phyloP scores from a whole-genome alignment of 2,888 invertebrate species.

The Auanema freiburgensis region DNA sequence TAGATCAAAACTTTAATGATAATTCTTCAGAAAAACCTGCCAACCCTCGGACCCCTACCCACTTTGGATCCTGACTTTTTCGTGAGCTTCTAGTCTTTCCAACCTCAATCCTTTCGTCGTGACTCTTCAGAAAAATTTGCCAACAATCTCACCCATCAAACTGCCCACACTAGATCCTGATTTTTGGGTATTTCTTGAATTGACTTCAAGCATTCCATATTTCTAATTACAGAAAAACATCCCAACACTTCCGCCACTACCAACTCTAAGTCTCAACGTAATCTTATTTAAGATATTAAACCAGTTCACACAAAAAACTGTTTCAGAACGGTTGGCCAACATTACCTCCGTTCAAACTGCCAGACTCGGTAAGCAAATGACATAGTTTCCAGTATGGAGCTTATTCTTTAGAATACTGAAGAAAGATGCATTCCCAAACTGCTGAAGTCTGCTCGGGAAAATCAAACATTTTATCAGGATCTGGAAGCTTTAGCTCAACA shows the following conservation, averaged over 20 bases:
- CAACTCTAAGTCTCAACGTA: not conserved
- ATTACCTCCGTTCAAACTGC: not conserved
- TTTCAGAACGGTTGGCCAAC: not conserved
- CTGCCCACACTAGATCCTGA: not conserved
- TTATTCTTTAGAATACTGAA: not conserved
- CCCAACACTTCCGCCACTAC: not conserved
- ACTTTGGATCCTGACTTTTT: not conserved
- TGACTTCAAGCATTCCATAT: not conserved
- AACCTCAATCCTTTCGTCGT: no score
- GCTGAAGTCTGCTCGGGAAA: not conserved
- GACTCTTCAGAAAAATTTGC: constrained; percentile 1
- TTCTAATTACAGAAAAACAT: not conserved
- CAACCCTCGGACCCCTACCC: not conserved
- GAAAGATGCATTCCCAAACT: not conserved
- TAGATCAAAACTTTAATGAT: no score
- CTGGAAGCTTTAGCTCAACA: not conserved
- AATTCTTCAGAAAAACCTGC: not conserved
- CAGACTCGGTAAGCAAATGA: not conserved
- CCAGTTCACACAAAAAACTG: not conserved
- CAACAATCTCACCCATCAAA: not conserved
- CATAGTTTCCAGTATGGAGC: not conserved
- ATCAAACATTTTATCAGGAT: not conserved
- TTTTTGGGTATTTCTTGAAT: not conserved
- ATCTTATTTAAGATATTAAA: no score
- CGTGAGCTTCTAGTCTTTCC: not conserved